phyloP scores from a whole-genome alignment of 2,888 invertebrate species.

The Plemyria rubiginata region DNA sequence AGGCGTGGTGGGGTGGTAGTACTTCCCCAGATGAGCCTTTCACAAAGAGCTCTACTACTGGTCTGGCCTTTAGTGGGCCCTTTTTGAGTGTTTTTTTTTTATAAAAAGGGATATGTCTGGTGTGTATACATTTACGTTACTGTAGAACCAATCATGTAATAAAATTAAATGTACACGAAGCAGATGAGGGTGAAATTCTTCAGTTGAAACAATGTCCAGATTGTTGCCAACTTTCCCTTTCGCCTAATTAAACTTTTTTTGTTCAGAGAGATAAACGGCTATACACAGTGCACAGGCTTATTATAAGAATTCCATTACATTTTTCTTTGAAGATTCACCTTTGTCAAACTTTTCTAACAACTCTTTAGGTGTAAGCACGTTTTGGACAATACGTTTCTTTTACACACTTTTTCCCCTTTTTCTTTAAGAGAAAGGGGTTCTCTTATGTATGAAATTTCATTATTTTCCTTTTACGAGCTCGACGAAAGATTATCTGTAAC shows the following conservation, averaged over 20 bases:
- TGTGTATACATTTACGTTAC: too few relatives aligned
- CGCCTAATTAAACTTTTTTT: constrained; percentile 42
- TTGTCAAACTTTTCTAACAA: constrained; percentile 35
- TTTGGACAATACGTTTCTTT: constrained; percentile 48
- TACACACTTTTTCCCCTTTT: constrained; percentile 36
- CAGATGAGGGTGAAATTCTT: constrained; percentile 43
- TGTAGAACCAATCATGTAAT: constrained; percentile 15
- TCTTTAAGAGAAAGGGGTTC: constrained; percentile 24
- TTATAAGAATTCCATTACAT: constrained; percentile 48
- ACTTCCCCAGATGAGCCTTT: too few relatives aligned
- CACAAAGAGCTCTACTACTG: too few relatives aligned
- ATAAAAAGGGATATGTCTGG: too few relatives aligned
- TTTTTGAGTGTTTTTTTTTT: too few relatives aligned
- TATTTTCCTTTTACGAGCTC: constrained; percentile 57
- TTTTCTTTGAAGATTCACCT: constrained; percentile 45
- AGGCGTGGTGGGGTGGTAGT: too few relatives aligned
- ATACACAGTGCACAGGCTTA: constrained; percentile 37
- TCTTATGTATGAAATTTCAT: constrained; percentile 50
- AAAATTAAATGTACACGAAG: constrained; percentile 6
- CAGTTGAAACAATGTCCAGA: constrained; percentile 46
- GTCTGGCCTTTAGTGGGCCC: too few relatives aligned
- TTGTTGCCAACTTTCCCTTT: constrained; percentile 42
- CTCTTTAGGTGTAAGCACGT: constrained; percentile 43
- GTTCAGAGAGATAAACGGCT: constrained; percentile 43
- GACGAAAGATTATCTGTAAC: constrained; percentile 51